These are phyloP conservation scores for Drosophila lutescens DNA, from an alignment of 2,888 invertebrate species.

Conservation along the genomic window DNA sequence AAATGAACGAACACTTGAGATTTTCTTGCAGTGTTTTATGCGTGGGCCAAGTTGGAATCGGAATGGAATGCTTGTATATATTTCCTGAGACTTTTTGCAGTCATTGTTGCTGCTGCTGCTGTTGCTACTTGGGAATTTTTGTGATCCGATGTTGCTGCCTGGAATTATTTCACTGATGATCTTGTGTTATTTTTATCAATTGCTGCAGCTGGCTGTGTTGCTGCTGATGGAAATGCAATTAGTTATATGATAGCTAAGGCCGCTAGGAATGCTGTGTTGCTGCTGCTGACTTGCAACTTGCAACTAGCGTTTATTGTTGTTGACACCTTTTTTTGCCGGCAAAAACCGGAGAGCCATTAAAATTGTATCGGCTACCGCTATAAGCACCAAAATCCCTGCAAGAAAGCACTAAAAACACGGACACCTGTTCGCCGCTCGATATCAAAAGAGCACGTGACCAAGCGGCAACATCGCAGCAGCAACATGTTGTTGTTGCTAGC, in stretches of 20 bases:
- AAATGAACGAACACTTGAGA: slow-evolving; percentile 29
- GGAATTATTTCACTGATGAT: slow-evolving; percentile 33
- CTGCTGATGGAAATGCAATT: slow-evolving; percentile 27
- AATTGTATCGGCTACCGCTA: slow-evolving; percentile 2
- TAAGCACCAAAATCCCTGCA: not conserved
- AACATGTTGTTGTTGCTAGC: slow-evolving; percentile 46
- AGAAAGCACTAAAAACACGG: not conserved
- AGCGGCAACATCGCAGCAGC: slow-evolving; percentile 37
- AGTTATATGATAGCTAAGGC: slow-evolving; percentile 20
- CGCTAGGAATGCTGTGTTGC: slow-evolving; percentile 11
- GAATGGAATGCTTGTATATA: slow-evolving; percentile 5
- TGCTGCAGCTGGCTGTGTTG: slow-evolving; percentile 19
- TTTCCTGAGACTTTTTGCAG: slow-evolving; percentile 9
- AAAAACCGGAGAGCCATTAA: not conserved
- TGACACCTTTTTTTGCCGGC: slow-evolving; percentile 1
- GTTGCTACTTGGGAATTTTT: slow-evolving; percentile 26
- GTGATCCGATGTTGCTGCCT: slow-evolving; percentile 15
- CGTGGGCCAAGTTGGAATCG: slow-evolving; percentile 10
- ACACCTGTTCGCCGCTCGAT: slow-evolving; percentile 57
- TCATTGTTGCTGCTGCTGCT: slow-evolving; percentile 30
- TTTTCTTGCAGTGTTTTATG: slow-evolving; percentile 28
- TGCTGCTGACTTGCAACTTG: too few species aligned
- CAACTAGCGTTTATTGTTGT: not conserved
- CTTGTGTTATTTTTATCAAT: slow-evolving; percentile 37
- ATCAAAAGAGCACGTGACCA: slow-evolving; percentile 67